Base-by-base conservation (phyloP, 2,888 invertebrate genomes). In the Tetheella fluctuosa region DNA sequence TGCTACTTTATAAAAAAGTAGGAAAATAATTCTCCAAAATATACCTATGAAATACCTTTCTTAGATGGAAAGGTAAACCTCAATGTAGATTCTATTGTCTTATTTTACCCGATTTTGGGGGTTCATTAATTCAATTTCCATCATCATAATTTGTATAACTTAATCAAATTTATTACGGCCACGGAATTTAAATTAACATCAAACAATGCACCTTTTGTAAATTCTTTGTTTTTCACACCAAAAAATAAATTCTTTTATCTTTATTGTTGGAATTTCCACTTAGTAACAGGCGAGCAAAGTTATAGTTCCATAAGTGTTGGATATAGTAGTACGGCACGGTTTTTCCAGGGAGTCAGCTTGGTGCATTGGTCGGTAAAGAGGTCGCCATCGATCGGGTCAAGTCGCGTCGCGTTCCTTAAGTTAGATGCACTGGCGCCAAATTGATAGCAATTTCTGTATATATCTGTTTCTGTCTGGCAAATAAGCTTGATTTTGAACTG, bases 291-390 rank as follows among this genome's bases (percentile, higher is more conserved):
- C 8, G 48, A 48, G 20, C 17, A 8, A 30, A 54, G 55, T 37
- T 37, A 63, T 67, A 59, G 57, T 62, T 56, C 59, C 65, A 63
- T 59, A 61, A 59, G 64, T 62, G 60, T 53, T 59, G 61, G 61
- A 61, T 64, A 59, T 56, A 42, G 65, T 63, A 62, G 23, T 64
- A 74, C 73, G 77, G 73, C 71, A 77, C 80, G 77, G 80, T 81
- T 86, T 83, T 76, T 85, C 88, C 86, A 83, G 88, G 85, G 83
- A 79, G 83, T 79, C 76, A 75, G 83, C 84, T 83, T 83, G 88
- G 92, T 92, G 92, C 92, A 91, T 88, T 83, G 92, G 82, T 86
- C 92, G 85, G 82, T 84, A 91, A 92, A 85, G 88, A 84, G 92
- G 92, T 91, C 91, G 86, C 71, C 73, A 91, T 91, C 91, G 91